These are phyloP conservation scores for Coboldia fuscipes DNA, from an alignment of 1,140 invertebrate genomes.

Conservation along the genomic window DNA sequence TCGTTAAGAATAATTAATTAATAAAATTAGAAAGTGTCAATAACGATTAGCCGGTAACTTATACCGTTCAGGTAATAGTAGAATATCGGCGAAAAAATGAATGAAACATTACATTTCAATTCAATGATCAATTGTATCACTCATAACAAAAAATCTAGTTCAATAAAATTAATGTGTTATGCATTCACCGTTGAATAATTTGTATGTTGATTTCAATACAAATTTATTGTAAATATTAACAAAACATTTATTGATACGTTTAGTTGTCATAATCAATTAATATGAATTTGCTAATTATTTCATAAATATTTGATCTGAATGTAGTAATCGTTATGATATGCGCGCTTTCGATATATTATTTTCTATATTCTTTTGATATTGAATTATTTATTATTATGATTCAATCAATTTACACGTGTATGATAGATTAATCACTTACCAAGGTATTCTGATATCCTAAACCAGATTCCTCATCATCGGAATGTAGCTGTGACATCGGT, in stretches of 20 bases:
- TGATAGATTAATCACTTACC: slow-evolving; percentile 30
- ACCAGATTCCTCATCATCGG: slow-evolving; percentile 32
- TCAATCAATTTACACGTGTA: background rate
- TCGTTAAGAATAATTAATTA: too few relatives aligned
- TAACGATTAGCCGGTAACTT: too few relatives aligned
- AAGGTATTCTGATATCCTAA: slow-evolving; percentile 59
- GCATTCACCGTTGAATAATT: too few relatives aligned
- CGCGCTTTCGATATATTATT: background rate
- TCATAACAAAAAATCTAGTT: too few relatives aligned
- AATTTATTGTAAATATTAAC: too few relatives aligned
- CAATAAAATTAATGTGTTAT: too few relatives aligned
- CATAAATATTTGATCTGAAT: background rate
- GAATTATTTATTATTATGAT: background rate
- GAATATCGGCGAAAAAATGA: too few relatives aligned
- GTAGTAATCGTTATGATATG: background rate
- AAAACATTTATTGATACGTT: background rate
- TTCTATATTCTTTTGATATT: background rate
- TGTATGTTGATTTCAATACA: too few relatives aligned
- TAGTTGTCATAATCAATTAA: background rate
- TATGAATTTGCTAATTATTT: background rate
- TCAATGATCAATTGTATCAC: too few relatives aligned
- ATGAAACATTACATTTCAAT: too few relatives aligned
- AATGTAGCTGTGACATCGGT: background rate
- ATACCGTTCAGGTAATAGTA: too few relatives aligned
- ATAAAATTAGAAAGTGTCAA: too few relatives aligned